Base-by-base conservation (phyloP, 2,113 vertebrate species). In the Odocoileus virginianus region DNA sequence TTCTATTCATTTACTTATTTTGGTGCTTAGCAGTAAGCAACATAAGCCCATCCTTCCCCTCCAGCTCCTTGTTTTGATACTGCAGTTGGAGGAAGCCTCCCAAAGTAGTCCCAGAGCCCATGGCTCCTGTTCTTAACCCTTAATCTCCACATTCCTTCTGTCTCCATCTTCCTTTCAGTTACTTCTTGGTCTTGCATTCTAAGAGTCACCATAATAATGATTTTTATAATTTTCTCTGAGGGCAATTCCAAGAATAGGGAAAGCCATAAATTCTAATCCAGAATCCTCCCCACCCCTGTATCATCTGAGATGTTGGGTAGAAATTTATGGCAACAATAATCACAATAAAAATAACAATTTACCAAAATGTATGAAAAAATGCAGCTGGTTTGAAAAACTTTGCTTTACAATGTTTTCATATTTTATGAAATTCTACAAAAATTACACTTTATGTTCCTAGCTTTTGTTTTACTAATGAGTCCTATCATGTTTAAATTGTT, bases 181-280 rank as follows among this genome's bases (percentile, higher is more conserved):
- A 7, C 2, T 89, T 57, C 33, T 95, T 58, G 5, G 30, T 84
- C 14, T 55, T 74, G 43, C 2, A 11, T 30, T 55, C 13, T 52
- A n/a, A 40, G 27, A 81, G 36, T 67, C 88, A 91, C 45, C 12
- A 55, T 15, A 43, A 21, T 36, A 61, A 61, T 58, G 7, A 11
- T 91, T 94, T 93, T 84, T 71, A 36, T 88, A 64, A 52, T n/a
- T 33, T 2, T 84, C 94, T 52, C 28, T 88, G 15, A 82, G 6
- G 5, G 16, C 2, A 83, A 58, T 82, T 82, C 0, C 4, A 27
- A 92, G 2, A 76, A 58, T 19, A 74, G 2, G 82, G 52, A 58
- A 90, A 95, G 71, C 1, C 28, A 43, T 40, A 71, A 58, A 67
- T 61, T 67, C 4, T 64, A 92, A 30, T 74, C 36, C 0, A 2